These are phyloP conservation scores for Pasiphila rectangulata DNA, from an alignment of 2,888 invertebrate species.

Conservation along the genomic window DNA sequence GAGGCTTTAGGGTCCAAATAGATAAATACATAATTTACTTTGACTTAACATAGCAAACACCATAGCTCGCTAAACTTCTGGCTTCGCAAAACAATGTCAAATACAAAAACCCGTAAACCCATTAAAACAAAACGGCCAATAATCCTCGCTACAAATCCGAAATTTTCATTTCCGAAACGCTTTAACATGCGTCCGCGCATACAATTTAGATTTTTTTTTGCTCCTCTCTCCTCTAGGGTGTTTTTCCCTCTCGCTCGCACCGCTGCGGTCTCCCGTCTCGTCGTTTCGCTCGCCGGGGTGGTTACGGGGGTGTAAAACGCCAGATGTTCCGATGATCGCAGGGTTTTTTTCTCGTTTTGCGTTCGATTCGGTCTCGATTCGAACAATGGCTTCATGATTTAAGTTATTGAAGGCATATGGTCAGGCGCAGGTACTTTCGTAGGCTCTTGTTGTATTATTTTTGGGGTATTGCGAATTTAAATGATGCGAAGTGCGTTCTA, in stretches of 20 bases:
- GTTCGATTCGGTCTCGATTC: conserved; percentile 47
- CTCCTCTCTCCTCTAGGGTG: conserved; percentile 40
- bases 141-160: conserved; percentile 21
- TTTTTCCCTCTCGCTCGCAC: conserved; percentile 15
- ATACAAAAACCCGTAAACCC: conserved; percentile 11
- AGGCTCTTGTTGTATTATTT: neutral
- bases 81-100: neutral
- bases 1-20: too few species aligned
- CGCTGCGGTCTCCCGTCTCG: conserved; percentile 5
- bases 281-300: conserved; percentile 44
- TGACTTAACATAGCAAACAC: too few species aligned
- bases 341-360: conserved; percentile 42
- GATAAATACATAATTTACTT: too few species aligned
- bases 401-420: conserved; percentile 37
- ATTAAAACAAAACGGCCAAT: conserved; percentile 20
- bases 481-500: neutral
- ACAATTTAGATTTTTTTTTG: conserved; percentile 44
- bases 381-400: conserved; percentile 52
- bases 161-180: conserved; percentile 50
- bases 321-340: conserved; percentile 54
- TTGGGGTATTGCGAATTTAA: conserved; percentile 21
- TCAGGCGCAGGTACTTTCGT: conserved; percentile 42
- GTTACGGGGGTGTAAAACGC: conserved; percentile 53
- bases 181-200: conserved; percentile 51
- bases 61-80: conserved; percentile 2